Base-by-base conservation (phyloP, 2,113 vertebrate genomes). In the Podarcis cretensis region DNA sequence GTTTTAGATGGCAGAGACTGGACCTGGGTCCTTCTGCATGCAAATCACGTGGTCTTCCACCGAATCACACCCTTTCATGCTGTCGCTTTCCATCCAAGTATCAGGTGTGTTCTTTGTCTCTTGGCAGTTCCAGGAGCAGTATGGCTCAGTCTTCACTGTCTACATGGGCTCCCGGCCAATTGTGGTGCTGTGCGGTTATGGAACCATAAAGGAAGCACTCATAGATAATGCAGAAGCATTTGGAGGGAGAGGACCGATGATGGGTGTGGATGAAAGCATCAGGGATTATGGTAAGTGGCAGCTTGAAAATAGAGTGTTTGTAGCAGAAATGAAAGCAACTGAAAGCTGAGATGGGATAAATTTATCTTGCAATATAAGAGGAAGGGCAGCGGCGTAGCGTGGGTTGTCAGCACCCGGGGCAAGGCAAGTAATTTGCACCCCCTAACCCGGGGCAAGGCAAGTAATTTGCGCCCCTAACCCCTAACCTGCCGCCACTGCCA, bases 191-290 rank as follows among this genome's bases (percentile, higher is more conserved):
- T 91, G 93, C 3, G 95, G 95, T 1, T 89, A 91, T 16, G 1
- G 93, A 43, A 92, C 95, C 0, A 86, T 96, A 20, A 90, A 66
- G 5, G 95, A 96, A 74, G 95, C 95, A 23, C 63, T 96, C 68
- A 92, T 87, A 25, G 89, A 87, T 20, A 92, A 93, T 18, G 91
- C 94, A 0, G 92, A 95, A 57, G 93, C 87, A 14, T 96, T 96
- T 86, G 71, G 89, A 0, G 94, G 93, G 0, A 89, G 95, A 0
- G 95, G 92, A 21, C 74, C 1, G 0, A 10, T 95, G 65, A 88
- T 88, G 0, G 90, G 82, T 0, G 48, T 96, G 91, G 92, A 94
- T 3, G 6, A 68, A 35, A 91, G 81, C 63, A 94, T 94, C 18
- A 59, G 75, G 0, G 63, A 89, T 37, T 94, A 94, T 0, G 95